Conservation (phyloP, 2,113 vertebrate genomes). For the Centropus bengalensis region DNA sequence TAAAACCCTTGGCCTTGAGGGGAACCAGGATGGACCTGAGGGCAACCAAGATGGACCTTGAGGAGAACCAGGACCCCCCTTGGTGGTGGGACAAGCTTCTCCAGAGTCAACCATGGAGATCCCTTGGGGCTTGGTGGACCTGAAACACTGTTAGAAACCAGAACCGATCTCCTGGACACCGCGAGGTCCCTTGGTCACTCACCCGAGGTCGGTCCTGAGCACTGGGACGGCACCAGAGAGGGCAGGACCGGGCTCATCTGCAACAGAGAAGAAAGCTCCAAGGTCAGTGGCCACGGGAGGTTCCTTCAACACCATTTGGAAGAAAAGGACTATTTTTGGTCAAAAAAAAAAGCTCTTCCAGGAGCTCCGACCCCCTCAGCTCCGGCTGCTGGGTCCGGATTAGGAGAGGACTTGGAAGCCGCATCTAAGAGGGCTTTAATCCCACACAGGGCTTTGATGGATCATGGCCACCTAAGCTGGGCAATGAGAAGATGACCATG, state of each 20-base stretch:
- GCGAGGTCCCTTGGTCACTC: conserved; percentile 47
- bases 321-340: no score
- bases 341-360: not conserved
- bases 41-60: no score
- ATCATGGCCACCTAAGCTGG: not conserved
- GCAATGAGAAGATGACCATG: not conserved
- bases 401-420: conserved; percentile 7
- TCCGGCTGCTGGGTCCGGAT: not conserved
- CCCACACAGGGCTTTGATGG: not conserved
- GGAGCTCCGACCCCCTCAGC: not conserved
- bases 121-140: not conserved
- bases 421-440: conserved; percentile 26
- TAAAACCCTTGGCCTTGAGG: no score
- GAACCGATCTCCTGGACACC: rapidly evolving
- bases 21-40: not conserved
- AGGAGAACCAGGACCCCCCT: not conserved
- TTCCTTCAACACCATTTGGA: not conserved
- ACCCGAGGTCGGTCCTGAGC: conserved; percentile 74
- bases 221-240: conserved; percentile 67
- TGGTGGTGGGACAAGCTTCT: not conserved
- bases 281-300: not conserved
- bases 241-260: conserved; percentile 75
- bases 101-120: not conserved
- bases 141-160: not conserved
- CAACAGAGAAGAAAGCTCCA: conserved; percentile 69